Evolutionary conservation across 2,113 vertebrate species (phyloP).

Genomic region (Struthidea cinerea): DNA sequence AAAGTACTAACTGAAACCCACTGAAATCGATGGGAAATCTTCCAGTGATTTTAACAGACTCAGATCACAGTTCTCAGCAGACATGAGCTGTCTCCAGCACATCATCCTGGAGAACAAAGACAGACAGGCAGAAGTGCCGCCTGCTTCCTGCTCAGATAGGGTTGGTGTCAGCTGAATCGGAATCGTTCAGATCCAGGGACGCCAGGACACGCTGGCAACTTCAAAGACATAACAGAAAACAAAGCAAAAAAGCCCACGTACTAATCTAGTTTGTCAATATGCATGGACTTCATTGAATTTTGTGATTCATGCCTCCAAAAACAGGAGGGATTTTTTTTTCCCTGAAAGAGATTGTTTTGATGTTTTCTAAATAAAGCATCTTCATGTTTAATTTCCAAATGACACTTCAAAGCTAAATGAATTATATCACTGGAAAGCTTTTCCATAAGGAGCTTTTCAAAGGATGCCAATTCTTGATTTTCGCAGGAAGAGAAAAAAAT

Average conservation of each 20-base stretch:
- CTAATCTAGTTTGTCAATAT: background rate
- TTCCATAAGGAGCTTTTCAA: slow-evolving; percentile 26
- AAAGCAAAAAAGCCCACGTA: background rate
- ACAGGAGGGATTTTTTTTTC: background rate
- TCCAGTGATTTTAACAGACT: background rate
- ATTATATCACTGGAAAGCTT: slow-evolving; percentile 25
- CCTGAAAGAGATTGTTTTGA: slow-evolving; percentile 14
- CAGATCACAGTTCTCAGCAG: background rate
- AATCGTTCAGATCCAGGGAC: background rate
- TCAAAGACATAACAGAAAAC: slow-evolving; percentile 6
- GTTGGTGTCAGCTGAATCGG: background rate
- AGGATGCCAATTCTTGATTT: slow-evolving; percentile 17
- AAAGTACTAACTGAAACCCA: background rate
- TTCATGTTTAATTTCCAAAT: slow-evolving; percentile 47
- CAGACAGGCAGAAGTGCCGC: background rate
- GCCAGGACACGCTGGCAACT: background rate
- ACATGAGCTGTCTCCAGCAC: background rate
- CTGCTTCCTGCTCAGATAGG: background rate
- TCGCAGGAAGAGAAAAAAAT: background rate
- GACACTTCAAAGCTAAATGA: slow-evolving; percentile 41
- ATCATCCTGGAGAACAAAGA: background rate
- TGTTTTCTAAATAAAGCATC: slow-evolving; percentile 47
- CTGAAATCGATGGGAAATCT: background rate
- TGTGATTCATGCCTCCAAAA: background rate
- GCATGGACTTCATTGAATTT: background rate